These are phyloP conservation scores for Hemiprocne comata DNA, from an alignment of 2,113 vertebrate species.

Conservation along the genomic window DNA sequence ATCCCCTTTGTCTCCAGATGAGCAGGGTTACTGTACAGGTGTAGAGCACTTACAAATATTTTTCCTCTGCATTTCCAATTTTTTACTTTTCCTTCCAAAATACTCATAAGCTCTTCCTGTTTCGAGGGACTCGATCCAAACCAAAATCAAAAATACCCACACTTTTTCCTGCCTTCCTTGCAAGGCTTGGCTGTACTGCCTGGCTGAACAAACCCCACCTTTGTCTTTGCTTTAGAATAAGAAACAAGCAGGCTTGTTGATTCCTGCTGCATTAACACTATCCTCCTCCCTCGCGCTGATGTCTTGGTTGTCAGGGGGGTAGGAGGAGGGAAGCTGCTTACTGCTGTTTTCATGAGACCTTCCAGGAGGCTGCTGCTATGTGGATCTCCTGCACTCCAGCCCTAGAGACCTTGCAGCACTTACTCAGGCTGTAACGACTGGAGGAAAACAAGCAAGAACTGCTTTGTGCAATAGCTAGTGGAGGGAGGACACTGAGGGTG, in stretches of 20 bases:
- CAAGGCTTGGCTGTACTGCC: neutral
- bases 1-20: neutral
- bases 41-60: neutral
- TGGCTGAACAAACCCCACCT: slow-evolving; percentile 42
- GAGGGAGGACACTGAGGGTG: neutral
- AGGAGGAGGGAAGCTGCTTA: neutral
- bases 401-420: neutral
- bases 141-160: neutral
- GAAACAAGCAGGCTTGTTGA: slow-evolving; percentile 44
- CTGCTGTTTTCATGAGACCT: neutral
- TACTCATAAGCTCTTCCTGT: neutral
- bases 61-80: neutral
- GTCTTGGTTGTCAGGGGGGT: neutral
- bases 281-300: neutral
- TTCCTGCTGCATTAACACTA: slow-evolving; percentile 1
- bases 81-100: neutral
- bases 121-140: neutral
- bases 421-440: neutral
- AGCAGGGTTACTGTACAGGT: neutral
- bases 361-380: neutral
- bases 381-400: neutral
- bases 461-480: neutral
- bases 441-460: neutral
- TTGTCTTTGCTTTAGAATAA: neutral
- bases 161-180: neutral